Conservation (phyloP, 2,113 vertebrate species). For the Thamnaconus septentrionalis region DNA sequence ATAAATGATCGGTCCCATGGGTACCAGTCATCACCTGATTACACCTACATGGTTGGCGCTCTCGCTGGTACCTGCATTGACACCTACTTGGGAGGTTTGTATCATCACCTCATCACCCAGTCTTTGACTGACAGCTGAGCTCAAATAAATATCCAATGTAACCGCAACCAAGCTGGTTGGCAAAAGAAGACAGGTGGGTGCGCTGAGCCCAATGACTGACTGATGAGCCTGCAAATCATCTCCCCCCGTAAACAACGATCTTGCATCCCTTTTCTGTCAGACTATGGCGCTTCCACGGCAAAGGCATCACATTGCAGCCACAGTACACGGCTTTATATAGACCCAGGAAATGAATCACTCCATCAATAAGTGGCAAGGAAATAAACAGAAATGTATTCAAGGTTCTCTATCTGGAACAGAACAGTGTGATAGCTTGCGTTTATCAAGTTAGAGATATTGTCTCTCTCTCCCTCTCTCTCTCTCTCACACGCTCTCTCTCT, state of each 20-base stretch:
- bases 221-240: conserved; percentile 41
- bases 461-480: conserved; percentile 23
- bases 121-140: conserved; percentile 39
- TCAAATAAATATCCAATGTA: conserved; percentile 36
- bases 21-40: background rate
- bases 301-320: conserved; percentile 38
- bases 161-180: conserved; percentile 32
- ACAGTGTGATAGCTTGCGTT: conserved; percentile 46
- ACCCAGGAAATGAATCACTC: conserved; percentile 67
- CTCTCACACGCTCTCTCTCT: conserved; percentile 1
- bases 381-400: conserved; percentile 54
- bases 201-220: conserved; percentile 37
- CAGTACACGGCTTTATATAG: conserved; percentile 61
- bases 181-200: conserved; percentile 56
- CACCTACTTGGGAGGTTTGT: background rate
- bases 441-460: conserved; percentile 43
- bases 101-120: conserved; percentile 26
- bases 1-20: too few relatives aligned
- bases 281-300: conserved; percentile 34
- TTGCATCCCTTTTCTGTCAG: conserved; percentile 26
- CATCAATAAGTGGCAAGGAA: conserved; percentile 57
- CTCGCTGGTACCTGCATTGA: too few relatives aligned
- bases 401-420: conserved; percentile 42
- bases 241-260: conserved; percentile 37
- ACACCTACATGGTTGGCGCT: too few relatives aligned